These are phyloP conservation scores for Acronicta aceris DNA, from an alignment of 2,888 invertebrate genomes.

Conservation along the genomic window DNA sequence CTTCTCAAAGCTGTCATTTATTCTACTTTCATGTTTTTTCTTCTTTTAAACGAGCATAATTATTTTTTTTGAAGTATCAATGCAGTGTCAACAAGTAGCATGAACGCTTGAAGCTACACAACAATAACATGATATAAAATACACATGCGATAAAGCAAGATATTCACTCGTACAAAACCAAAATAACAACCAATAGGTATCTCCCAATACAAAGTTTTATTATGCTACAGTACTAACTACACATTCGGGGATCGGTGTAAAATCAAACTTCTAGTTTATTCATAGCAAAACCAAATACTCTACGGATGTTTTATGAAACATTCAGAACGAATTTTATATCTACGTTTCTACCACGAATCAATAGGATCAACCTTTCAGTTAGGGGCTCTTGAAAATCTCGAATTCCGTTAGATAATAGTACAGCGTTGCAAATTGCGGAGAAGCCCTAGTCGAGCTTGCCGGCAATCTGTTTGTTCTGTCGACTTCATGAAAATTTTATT, in stretches of 20 bases:
- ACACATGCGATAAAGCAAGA: background rate
- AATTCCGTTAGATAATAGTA: constrained; percentile 2
- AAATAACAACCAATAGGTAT: background rate
- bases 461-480: constrained; percentile 24
- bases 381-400: constrained; percentile 12
- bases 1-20: too few relatives aligned
- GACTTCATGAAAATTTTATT: constrained; percentile 40
- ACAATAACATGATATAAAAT: background rate
- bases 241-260: constrained; percentile 5
- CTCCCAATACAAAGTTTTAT: background rate
- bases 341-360: background rate
- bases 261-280: background rate
- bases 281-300: background rate
- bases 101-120: background rate
- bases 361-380: background rate
- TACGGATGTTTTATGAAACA: background rate
- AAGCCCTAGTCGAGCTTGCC: constrained; percentile 18
- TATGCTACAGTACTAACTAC: background rate
- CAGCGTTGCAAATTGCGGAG: constrained; percentile 9
- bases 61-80: too few relatives aligned
- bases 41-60: too few relatives aligned
- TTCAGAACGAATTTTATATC: background rate
- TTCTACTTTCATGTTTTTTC: too few relatives aligned
- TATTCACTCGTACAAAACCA: background rate
- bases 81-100: background rate